Conservation (phyloP, 2,113 vertebrate genomes). For the Ptilorrhoa leucosticta region DNA sequence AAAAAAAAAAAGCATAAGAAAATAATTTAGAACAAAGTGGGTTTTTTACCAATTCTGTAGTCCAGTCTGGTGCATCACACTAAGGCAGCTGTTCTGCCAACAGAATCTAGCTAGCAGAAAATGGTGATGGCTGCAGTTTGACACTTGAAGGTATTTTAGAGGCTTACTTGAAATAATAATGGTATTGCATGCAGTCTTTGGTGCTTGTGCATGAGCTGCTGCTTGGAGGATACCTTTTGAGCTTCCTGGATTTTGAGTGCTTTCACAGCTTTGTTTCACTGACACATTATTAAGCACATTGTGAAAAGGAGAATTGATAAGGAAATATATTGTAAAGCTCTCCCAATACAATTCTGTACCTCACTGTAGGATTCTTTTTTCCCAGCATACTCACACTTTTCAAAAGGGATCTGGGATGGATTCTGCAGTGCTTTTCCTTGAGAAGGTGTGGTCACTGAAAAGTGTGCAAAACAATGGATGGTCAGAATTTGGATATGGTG, state of each 20-base stretch:
- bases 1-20: neutral
- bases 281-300: neutral
- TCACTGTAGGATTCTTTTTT: neutral
- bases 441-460: neutral
- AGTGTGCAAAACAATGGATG: neutral
- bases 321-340: neutral
- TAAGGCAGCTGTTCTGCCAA: neutral
- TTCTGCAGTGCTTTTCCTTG: neutral
- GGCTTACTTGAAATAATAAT: neutral
- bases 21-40: neutral
- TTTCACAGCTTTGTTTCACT: neutral
- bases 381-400: neutral
- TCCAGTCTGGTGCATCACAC: neutral
- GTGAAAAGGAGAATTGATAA: neutral
- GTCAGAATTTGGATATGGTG: neutral
- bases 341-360: neutral
- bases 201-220: slow-evolving; percentile 6
- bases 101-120: neutral
- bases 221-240: neutral
- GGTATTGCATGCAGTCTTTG: neutral
- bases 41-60: neutral
- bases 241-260: neutral
- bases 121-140: neutral
- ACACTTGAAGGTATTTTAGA: neutral
- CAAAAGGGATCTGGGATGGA: neutral